Conservation (phyloP, 2,113 vertebrate species). For the Chaetodon auriga region DNA sequence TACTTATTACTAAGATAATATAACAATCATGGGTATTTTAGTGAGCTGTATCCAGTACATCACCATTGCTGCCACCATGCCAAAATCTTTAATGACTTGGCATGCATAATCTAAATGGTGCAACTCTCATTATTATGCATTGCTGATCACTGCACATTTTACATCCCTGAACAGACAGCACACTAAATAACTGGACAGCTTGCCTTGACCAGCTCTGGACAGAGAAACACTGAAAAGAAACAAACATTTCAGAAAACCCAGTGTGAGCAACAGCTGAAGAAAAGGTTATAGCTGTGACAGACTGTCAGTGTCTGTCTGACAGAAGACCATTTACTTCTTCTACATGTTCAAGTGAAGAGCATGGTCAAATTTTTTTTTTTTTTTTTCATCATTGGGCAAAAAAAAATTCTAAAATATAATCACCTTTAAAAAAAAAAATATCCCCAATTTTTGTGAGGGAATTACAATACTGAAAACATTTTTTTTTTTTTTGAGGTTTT, state of each 20-base stretch:
- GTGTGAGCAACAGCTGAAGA: not conserved
- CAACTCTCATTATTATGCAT: not conserved
- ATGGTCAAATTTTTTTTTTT: not conserved
- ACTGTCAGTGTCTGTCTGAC: too few relatives aligned
- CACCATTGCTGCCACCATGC: not conserved
- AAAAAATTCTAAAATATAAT: too few relatives aligned
- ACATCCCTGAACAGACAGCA: not conserved
- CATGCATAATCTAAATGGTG: not conserved
- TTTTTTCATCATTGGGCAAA: too few relatives aligned
- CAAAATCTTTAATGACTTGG: slow-evolving; percentile 8
- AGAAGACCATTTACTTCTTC: not conserved
- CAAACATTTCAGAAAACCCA: not conserved
- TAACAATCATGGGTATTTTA: too few relatives aligned
- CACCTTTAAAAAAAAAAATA: too few relatives aligned
- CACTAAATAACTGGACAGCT: not conserved
- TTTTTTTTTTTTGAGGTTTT: too few relatives aligned
- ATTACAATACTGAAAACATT: too few relatives aligned
- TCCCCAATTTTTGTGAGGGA: too few relatives aligned
- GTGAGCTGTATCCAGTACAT: too few relatives aligned
- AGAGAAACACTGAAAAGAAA: not conserved
- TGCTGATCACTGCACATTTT: not conserved
- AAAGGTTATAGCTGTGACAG: too few relatives aligned
- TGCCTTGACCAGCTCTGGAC: not conserved
- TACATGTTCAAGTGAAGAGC: not conserved
- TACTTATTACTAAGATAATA: too few relatives aligned